phyloP scores from a whole-genome alignment of 2,888 invertebrate genomes.

The Chrysolina americana region DNA sequence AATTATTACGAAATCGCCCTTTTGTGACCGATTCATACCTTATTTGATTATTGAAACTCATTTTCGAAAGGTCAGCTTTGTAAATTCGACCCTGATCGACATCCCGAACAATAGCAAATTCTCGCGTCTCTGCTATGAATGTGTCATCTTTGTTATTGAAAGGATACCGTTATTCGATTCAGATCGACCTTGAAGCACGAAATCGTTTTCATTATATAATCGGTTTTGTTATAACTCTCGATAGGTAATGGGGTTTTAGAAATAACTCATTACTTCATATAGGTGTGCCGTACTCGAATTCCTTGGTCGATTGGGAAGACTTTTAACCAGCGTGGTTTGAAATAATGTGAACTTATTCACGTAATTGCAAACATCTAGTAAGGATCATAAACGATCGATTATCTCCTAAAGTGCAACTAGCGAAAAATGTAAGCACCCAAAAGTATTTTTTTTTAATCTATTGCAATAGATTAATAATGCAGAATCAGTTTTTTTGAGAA shows the following conservation, averaged over 20 bases:
- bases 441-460: no score
- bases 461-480: no score
- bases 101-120: constrained; percentile 16
- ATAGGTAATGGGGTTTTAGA: constrained; percentile 6
- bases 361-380: no score
- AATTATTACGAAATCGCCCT: not conserved
- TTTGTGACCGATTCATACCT: not conserved
- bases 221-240: not conserved
- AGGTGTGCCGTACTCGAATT: not conserved
- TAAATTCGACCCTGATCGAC: not conserved
- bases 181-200: constrained; percentile 23
- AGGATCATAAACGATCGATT: no score
- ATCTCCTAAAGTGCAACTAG: no score
- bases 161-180: constrained; percentile 14
- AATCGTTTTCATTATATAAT: not conserved
- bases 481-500: no score
- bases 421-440: no score
- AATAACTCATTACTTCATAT: constrained; percentile 9
- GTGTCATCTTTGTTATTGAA: constrained; percentile 33
- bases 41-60: not conserved
- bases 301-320: not conserved
- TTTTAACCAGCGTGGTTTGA: no score
- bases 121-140: constrained; percentile 18
- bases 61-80: not conserved
- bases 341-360: no score